Conservation (phyloP, 1,140 invertebrate genomes). For the Drosophila tristis region DNA sequence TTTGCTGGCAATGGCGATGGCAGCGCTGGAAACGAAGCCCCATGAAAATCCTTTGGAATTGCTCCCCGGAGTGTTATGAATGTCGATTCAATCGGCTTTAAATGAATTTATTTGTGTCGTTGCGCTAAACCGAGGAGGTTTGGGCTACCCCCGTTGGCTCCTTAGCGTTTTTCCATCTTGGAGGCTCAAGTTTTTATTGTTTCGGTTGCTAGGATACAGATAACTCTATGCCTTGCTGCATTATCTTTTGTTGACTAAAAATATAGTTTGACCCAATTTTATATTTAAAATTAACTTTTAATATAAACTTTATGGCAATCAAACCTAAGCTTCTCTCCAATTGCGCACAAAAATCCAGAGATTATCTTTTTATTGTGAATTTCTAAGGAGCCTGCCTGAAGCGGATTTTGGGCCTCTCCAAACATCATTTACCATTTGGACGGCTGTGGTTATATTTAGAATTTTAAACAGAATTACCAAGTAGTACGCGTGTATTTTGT, state of each 20-base stretch:
- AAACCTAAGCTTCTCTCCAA: slow-evolving; percentile 24
- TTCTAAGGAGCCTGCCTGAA: background rate
- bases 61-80: slow-evolving; percentile 84
- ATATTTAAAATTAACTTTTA: slow-evolving; percentile 9
- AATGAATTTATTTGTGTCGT: slow-evolving; percentile 79
- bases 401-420: background rate
- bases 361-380: slow-evolving; percentile 5
- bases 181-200: slow-evolving; percentile 16
- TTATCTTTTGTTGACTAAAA: slow-evolving; percentile 3
- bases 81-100: slow-evolving; percentile 83
- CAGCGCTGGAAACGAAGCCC: slow-evolving; percentile 62
- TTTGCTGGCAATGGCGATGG: slow-evolving; percentile 37
- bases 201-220: slow-evolving; percentile 31
- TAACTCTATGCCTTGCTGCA: slow-evolving; percentile 9
- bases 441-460: background rate
- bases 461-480: too few relatives aligned
- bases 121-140: slow-evolving; percentile 21
- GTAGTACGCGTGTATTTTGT: too few relatives aligned
- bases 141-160: slow-evolving; percentile 1
- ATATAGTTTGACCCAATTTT: slow-evolving; percentile 11
- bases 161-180: slow-evolving; percentile 16
- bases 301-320: slow-evolving; percentile 35
- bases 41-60: slow-evolving; percentile 83
- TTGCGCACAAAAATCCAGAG: slow-evolving; percentile 9
- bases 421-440: slow-evolving; percentile 12